Base-by-base conservation (phyloP, 2,888 invertebrate species). In the Scaptomyza reducta region DNA sequence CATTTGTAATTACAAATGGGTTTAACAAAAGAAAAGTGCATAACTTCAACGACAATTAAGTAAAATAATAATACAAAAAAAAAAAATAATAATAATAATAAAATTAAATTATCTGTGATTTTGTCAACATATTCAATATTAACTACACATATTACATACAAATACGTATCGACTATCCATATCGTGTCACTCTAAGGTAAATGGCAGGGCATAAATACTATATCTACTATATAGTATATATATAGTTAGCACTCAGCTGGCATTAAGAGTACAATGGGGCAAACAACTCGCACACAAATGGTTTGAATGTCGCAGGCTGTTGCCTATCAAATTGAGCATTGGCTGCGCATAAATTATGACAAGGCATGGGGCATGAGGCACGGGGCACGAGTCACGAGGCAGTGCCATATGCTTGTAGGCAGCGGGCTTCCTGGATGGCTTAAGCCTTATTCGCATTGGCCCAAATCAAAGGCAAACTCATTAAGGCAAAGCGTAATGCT, bases 101-200 rank as follows among this genome's bases (percentile, higher is more conserved):
- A 76, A 74, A 79, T 86, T 84, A 74, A 83, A 86, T 84, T 86
- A 83, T 84, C 84, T 84, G 84, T 86, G 84, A 84, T 84, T 84
- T 78, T 67, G 76, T 85, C 77, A 79, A 79, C 79, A 84, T 84
- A 82, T 78, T 75, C 57, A 78, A 82, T 74, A 79, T 71, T 50
- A 56, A 31, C 56, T 35, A 61, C 42, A 57, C 65, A 70, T 41
- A 72, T 54, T 33, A 22, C 16, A 47, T n/a, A 38, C 47, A 53
- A 62, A 50, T 44, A 27, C 31, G 14, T 44, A 58, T 25, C 41
- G 29, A 45, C 38, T 3, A 54, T 59, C 57, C 64, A 73, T 59
- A 73, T 68, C 72, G 68, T 33, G 33, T 49, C 47, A 41, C 57
- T 60, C 57, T 62, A 63, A 82, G 81, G 81, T 82, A 82, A 82